Evolutionary conservation across 2,888 invertebrate genomes (phyloP), one percentile per base, ranked within the genome.

Genomic region (Cerceris ruficornis): DNA sequence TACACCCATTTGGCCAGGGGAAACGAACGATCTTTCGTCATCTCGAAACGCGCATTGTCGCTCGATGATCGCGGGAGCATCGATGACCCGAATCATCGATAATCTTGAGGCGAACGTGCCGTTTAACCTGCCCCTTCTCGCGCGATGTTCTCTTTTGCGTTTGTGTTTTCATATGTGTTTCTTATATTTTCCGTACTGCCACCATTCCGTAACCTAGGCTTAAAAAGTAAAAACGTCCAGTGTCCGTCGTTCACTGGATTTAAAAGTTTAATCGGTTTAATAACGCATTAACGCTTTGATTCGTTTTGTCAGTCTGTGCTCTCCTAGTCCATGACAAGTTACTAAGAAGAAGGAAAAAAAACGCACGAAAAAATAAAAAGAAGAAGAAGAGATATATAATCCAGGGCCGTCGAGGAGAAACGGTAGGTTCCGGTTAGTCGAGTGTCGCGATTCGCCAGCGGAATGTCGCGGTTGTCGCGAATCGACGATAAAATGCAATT

Each of bases 301-400:
- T 91, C 86, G 85, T 89, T 81, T 87, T 88, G 83, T 92, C 92
- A 92, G 91, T 92, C 92, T 91, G 90, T 91, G 89, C 91, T 91
- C 91, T 92, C 91, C 90, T 89, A 87, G 90, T 89, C 88, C 90
- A 84, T 85, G 88, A 85, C 87, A 76, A 78, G 77, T 78, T 84
- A 74, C 39, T 71, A 79, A 77, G 79, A 62, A 62, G 15, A 54
- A 58, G 8, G 65, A 60, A 60, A 75, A 62, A 50, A 46, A 71
- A 61, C 46, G 52, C 50, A 61, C 46, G 55, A 50, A 59, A 66
- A 7, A 11, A n/a, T n/a, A 43, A 11, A n/a, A 0, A 58, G 58
- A 6, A 41, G 17, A 55, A 43, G 13, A 59, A 54, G 58, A 74
- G 76, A 69, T 69, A 74, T 68, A 28, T 28, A 28, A 28, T 28